phyloP scores from a whole-genome alignment of 2,888 invertebrate genomes.

The Sepiola atlantica region DNA sequence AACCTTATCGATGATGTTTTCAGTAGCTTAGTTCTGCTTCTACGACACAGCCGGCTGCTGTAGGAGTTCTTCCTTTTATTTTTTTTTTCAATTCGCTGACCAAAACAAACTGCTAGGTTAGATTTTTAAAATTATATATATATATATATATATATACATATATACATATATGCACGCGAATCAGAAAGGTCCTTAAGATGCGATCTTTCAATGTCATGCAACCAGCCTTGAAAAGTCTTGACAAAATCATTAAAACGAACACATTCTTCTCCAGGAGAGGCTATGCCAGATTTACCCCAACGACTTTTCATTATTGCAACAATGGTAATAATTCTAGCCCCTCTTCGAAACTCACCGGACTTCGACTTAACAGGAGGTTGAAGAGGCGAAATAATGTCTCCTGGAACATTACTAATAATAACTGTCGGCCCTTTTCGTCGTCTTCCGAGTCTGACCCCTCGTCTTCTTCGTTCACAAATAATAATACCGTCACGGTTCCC shows the following conservation, averaged over 20 bases:
- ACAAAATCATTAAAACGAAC: background rate
- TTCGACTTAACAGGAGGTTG: background rate
- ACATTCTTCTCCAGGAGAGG: background rate
- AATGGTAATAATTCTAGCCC: background rate
- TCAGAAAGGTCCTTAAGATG: background rate
- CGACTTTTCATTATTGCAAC: background rate
- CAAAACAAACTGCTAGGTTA: background rate
- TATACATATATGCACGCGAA: no score
- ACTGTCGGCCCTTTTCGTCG: background rate
- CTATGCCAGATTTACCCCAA: background rate
- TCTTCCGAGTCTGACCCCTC: background rate
- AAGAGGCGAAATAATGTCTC: background rate
- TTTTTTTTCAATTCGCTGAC: background rate
- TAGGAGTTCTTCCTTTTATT: background rate
- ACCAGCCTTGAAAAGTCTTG: background rate
- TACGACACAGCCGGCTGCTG: background rate
- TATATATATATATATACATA: no score
- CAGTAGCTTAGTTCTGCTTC: background rate
- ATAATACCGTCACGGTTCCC: constrained; percentile 72
- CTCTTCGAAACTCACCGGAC: background rate
- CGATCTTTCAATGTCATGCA: background rate
- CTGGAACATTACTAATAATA: background rate
- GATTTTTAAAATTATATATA: no score
- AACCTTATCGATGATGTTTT: no score
- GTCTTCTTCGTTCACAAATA: background rate